A percentile compares a stretch with the other conserved stretches of the same genome.
Evolutionary conservation across 64 coral and sea anemone species (phyloP).

Genomic region (Stylophora pistillata): DNA sequence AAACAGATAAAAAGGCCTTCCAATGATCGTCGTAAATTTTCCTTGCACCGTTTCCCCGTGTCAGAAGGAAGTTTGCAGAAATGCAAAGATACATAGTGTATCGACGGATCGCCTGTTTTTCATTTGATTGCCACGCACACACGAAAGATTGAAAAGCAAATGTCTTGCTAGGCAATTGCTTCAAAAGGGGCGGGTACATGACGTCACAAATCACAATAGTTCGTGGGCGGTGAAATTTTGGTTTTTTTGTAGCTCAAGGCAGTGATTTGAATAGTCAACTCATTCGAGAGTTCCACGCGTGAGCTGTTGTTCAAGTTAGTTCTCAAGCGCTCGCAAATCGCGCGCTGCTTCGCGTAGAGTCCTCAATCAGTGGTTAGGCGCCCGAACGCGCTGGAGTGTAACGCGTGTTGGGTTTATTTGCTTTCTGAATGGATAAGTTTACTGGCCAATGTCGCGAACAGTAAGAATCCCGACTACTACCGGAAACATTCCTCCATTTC

Average conservation of each 20-base stretch:
- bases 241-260: slow-evolving; percentile 37
- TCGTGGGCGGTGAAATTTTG: slow-evolving; percentile 53
- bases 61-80: neutral
- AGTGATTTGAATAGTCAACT: slow-evolving; percentile 37
- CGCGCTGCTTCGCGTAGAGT: neutral
- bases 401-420: slow-evolving; percentile 32
- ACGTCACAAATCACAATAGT: slow-evolving; percentile 64
- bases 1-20: slow-evolving; percentile 25
- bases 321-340: slow-evolving; percentile 20
- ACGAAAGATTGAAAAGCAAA: neutral
- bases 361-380: neutral
- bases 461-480: slow-evolving; percentile 69
- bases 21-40: neutral
- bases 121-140: neutral
- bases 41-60: neutral
- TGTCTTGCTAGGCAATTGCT: neutral
- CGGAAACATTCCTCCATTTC: slow-evolving; percentile 94
- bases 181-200: slow-evolving; percentile 17
- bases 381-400: slow-evolving; percentile 3
- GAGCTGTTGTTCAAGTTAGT: slow-evolving; percentile 7
- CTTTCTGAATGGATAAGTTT: slow-evolving; percentile 62
- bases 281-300: slow-evolving; percentile 45
- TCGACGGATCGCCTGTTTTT: neutral
- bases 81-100: neutral
- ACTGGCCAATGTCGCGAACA: slow-evolving; percentile 94